phyloP scores from a whole-genome alignment of 2,113 vertebrate genomes.

The Proteles cristata region DNA sequence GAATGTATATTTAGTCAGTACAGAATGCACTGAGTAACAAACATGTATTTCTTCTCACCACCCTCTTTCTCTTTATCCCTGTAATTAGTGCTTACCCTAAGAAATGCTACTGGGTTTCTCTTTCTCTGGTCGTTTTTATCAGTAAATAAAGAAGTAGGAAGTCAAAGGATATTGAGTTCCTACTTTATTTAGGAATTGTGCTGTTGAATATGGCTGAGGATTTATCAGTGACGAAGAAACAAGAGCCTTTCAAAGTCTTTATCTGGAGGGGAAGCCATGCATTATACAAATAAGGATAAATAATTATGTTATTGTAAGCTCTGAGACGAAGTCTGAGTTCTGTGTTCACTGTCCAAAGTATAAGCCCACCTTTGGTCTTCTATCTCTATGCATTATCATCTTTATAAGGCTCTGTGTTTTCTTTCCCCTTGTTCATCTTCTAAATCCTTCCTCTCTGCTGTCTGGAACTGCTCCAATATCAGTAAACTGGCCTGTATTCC shows the following conservation, averaged over 20 bases:
- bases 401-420: neutral
- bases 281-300: neutral
- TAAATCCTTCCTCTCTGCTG: neutral
- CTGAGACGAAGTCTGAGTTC: neutral
- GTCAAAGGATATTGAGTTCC: neutral
- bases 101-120: neutral
- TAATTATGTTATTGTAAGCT: neutral
- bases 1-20: neutral
- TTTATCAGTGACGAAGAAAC: neutral
- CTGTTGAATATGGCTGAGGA: neutral
- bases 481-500: neutral
- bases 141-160: neutral
- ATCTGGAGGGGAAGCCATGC: neutral
- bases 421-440: neutral
- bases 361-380: neutral
- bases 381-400: neutral
- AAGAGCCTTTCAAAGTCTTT: neutral
- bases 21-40: neutral
- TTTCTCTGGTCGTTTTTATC: neutral
- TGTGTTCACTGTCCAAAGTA: neutral
- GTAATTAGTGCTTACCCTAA: constrained; percentile 26
- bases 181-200: neutral
- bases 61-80: neutral
- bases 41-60: neutral
- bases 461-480: neutral